These are phyloP conservation scores for Chouioia cunea DNA, from an alignment of 2,888 invertebrate species.

Conservation along the genomic window DNA sequence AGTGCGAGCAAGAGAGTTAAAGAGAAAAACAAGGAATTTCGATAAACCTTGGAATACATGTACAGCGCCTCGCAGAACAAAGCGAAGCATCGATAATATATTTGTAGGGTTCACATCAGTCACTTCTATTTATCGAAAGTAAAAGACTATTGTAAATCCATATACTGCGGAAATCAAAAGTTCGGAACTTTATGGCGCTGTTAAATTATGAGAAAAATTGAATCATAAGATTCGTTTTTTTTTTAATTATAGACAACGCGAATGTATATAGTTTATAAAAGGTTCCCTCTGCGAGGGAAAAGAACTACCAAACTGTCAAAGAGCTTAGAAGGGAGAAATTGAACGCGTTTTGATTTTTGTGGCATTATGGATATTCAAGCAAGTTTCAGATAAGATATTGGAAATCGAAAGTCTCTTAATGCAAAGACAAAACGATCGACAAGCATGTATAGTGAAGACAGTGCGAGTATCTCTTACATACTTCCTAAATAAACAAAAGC, in stretches of 20 bases:
- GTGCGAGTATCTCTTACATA: constrained; percentile 42
- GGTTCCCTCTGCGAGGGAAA: constrained; percentile 50
- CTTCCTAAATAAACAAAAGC: constrained; percentile 38
- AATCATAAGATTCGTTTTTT: constrained; percentile 35
- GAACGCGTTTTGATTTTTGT: constrained; percentile 37
- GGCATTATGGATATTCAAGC: constrained; percentile 22
- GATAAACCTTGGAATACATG: constrained; percentile 36
- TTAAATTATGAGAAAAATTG: constrained; percentile 33
- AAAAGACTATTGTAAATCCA: constrained; percentile 42
- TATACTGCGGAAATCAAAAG: constrained; percentile 45
- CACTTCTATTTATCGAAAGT: constrained; percentile 47
- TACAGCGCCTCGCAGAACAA: constrained; percentile 39
- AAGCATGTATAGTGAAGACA: constrained; percentile 33
- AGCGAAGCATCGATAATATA: constrained; percentile 35
- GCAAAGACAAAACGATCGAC: constrained; percentile 17
- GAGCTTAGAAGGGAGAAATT: constrained; percentile 45
- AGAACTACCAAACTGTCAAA: constrained; percentile 43
- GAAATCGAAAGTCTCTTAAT: constrained; percentile 27
- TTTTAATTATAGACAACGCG: constrained; percentile 41
- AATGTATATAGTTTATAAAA: constrained; percentile 47
- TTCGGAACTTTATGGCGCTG: constrained; percentile 37
- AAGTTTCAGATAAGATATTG: constrained; percentile 19
- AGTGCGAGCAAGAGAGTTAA: constrained; percentile 48
- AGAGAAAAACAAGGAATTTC: constrained; percentile 46
- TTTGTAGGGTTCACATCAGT: constrained; percentile 41